A percentile compares a stretch with the other conserved stretches of the same genome.
These are phyloP conservation scores for Ornithorhynchus anatinus DNA, from an alignment of 2,113 vertebrate genomes.

Conservation along the genomic window DNA sequence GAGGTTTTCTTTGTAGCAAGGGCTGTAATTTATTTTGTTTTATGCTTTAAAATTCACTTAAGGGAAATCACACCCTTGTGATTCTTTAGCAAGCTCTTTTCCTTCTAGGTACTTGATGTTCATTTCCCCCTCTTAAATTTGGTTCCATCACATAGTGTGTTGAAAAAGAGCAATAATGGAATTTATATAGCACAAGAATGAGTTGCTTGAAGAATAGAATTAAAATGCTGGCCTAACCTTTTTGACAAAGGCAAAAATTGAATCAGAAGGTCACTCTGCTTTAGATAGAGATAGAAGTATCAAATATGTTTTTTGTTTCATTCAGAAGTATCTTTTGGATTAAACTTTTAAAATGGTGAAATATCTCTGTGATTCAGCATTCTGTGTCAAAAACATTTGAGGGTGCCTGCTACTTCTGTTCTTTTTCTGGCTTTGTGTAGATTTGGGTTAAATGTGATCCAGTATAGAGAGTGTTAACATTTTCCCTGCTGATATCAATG, in stretches of 20 bases:
- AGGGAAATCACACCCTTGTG: no score
- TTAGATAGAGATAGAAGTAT: neutral
- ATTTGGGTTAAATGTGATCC: constrained; percentile 53
- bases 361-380: neutral
- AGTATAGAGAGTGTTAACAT: constrained; percentile 56
- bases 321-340: neutral
- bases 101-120: no score
- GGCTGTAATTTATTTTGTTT: neutral
- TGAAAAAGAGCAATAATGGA: no score
- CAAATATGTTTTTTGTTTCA: neutral
- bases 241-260: neutral
- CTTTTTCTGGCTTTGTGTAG: constrained; percentile 26
- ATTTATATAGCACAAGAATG: no score
- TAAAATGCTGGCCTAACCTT: no score
- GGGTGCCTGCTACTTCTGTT: neutral
- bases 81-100: no score
- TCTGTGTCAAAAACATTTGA: neutral
- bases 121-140: no score
- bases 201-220: no score
- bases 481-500: constrained; percentile 65
- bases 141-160: no score
- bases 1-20: neutral
- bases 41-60: no score
- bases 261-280: neutral
- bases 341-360: neutral